Base-by-base conservation (phyloP, 2,113 vertebrate species). In the Halcyon malimbica region DNA sequence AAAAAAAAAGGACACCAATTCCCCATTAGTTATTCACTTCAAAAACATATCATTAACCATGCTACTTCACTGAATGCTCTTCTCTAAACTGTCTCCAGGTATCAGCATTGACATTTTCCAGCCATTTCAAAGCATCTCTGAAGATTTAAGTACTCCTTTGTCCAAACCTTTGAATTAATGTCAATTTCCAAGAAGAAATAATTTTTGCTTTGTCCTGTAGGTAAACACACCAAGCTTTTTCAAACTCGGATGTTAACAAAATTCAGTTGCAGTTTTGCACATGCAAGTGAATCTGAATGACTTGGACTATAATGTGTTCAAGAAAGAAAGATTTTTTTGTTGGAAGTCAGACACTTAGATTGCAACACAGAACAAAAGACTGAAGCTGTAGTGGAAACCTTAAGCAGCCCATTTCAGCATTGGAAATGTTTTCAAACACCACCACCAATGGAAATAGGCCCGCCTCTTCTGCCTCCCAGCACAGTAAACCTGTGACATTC, bases 51-150 rank as follows among this genome's bases (percentile, higher is more conserved):
- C 65, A 63, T 46, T 91, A 80, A 46, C 50, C 44, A 29, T 1
- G 0, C 44, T 50, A 41, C 7, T 69, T 33, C 44, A 53, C 28
- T 18, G 9, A 89, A 57, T 0, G 0, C 19, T 56, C 9, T 64
- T 63, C 50, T 62, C 54, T 39, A 59, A 90, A 67, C 16, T 14
- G 13, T 17, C 39, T 60, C 62, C 59, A 86, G 63, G 9, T 41
- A 73, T 7, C 33, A 82, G 25, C 60, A 33, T 76, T 63, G 16
- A 69, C 64, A 51, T 83, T 92, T 90, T 39, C 11, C 51, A 88
- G 23, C 41, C 20, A 56, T 67, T 78, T 93, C 46, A 83, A 88
- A 81, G 20, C 12, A 71, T 33, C 46, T 46, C 70, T 83, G 64
- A 95, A 84, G 29, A 87, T 19, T 71, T 31, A 46, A 91, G 14